These are phyloP conservation scores for Penelope pileata DNA, from an alignment of 2,113 vertebrate genomes.

Conservation along the genomic window DNA sequence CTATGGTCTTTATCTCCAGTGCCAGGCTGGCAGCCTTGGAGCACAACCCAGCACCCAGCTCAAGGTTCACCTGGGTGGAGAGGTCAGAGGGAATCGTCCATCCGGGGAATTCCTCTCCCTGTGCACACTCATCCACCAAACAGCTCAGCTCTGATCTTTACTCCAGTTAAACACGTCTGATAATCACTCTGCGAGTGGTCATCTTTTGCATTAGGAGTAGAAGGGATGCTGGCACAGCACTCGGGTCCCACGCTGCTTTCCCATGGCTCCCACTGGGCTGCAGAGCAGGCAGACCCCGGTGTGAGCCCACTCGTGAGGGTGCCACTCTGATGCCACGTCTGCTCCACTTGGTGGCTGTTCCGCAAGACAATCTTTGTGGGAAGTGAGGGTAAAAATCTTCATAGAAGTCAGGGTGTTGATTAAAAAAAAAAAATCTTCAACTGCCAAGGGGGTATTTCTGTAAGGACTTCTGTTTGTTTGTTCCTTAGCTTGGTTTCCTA, in stretches of 20 bases:
- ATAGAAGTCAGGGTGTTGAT: constrained; percentile 37
- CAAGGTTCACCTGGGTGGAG: not conserved
- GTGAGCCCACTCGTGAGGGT: not conserved
- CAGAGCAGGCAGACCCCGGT: not conserved
- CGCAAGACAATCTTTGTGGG: constrained; percentile 53
- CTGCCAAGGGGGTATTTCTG: constrained; percentile 30
- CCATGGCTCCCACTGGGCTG: not conserved
- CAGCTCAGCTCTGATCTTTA: not conserved
- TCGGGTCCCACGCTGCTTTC: not conserved
- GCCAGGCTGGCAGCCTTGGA: not conserved
- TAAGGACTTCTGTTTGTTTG: constrained; percentile 59
- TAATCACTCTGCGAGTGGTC: not conserved
- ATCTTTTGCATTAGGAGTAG: not conserved
- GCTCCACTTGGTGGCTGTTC: not conserved
- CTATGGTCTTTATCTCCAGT: rapidly evolving
- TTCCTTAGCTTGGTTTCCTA: constrained; percentile 62
- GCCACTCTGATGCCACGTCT: not conserved
- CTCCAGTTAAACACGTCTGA: not conserved
- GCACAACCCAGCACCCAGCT: not conserved
- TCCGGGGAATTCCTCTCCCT: not conserved
- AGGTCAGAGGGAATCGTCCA: not conserved
- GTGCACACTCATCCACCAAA: rapidly evolving
- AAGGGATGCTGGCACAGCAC: not conserved
- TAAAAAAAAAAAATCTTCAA: not conserved
- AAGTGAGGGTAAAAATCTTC: constrained; percentile 36